Conservation (phyloP, 2,888 invertebrate species). For the Diploptera punctata region DNA sequence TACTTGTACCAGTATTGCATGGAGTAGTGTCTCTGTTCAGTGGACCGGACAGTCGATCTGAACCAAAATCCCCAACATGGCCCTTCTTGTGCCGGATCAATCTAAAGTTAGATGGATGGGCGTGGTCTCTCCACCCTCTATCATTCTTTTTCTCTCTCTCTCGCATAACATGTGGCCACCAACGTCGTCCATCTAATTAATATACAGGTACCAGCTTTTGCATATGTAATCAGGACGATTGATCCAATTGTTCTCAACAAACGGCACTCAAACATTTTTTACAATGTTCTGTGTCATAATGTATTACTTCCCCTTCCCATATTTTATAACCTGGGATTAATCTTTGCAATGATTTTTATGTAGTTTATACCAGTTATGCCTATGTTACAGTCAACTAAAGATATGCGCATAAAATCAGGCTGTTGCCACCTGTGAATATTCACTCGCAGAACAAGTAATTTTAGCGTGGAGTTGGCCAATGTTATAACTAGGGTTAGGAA, state of each 20-base stretch:
- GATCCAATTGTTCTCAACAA: slow-evolving; percentile 6
- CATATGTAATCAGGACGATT: slow-evolving; percentile 27
- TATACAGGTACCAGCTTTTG: background rate
- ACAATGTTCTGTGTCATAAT: too few relatives aligned
- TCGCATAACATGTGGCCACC: slow-evolving; percentile 17
- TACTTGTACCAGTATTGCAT: background rate
- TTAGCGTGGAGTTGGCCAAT: too few relatives aligned
- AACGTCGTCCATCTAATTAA: slow-evolving; percentile 25
- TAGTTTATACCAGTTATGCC: too few relatives aligned
- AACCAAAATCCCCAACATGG: slow-evolving; percentile 19
- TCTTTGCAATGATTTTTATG: too few relatives aligned
- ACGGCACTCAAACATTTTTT: background rate
- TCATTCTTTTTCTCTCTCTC: slow-evolving; percentile 9
- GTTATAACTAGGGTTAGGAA: too few relatives aligned
- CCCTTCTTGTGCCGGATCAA: slow-evolving; percentile 34
- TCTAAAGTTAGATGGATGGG: slow-evolving; percentile 38
- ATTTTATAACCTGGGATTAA: too few relatives aligned
- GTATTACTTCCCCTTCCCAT: too few relatives aligned
- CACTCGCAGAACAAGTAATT: too few relatives aligned
- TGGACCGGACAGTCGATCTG: background rate
- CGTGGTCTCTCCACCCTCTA: slow-evolving; percentile 20
- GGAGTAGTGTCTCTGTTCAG: background rate
- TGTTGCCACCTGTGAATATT: too few relatives aligned
- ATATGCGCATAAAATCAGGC: too few relatives aligned
- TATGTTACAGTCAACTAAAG: too few relatives aligned